phyloP scores from a whole-genome alignment of 1,140 invertebrate species.

The Tribolium madens region DNA sequence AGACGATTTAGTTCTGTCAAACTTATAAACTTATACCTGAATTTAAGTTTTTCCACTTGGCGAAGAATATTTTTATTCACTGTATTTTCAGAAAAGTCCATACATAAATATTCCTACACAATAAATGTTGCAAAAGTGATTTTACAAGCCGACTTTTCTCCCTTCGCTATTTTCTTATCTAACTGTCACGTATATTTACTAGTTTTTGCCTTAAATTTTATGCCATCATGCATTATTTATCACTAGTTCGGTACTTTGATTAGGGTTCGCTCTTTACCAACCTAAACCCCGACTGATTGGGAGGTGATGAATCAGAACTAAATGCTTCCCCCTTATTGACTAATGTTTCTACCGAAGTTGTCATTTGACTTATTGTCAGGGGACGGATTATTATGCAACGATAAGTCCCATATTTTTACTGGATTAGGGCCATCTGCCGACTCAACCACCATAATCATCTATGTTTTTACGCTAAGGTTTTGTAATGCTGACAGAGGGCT shows the following conservation, averaged over 20 bases:
- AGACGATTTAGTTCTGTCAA: constrained; percentile 50
- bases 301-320: constrained; percentile 46
- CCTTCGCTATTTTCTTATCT: constrained; percentile 18
- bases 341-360: constrained; percentile 42
- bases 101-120: constrained; percentile 29
- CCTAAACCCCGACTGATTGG: constrained; percentile 24
- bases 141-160: constrained; percentile 25
- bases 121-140: constrained; percentile 36
- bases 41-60: constrained; percentile 53
- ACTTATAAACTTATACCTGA: constrained; percentile 55
- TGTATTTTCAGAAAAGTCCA: constrained; percentile 19
- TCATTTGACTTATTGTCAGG: constrained; percentile 41
- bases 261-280: constrained; percentile 35
- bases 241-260: constrained; percentile 28
- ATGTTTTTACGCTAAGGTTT: constrained; percentile 17
- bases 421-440: constrained; percentile 23
- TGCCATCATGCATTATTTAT: constrained; percentile 45
- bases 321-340: constrained; percentile 42
- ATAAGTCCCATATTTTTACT: constrained; percentile 36
- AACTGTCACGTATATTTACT: constrained; percentile 16
- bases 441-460: constrained; percentile 3
- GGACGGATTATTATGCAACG: constrained; percentile 37
- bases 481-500: not conserved
- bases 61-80: constrained; percentile 34
- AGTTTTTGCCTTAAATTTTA: constrained; percentile 33